These are phyloP conservation scores for Ganaspis sp. DNA, from an alignment of 1,140 invertebrate genomes.

Conservation along the genomic window DNA sequence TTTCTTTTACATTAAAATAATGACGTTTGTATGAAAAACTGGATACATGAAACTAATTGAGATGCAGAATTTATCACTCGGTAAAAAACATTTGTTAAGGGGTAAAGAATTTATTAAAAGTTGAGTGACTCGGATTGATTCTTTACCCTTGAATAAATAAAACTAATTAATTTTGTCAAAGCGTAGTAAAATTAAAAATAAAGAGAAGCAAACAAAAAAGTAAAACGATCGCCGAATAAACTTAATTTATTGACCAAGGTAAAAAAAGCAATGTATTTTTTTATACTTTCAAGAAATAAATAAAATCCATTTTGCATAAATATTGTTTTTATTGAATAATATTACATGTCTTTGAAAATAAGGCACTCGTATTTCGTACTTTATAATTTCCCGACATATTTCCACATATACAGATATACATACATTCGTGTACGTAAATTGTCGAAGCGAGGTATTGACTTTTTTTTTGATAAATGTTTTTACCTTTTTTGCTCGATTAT, in stretches of 20 bases:
- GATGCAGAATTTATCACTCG: background rate
- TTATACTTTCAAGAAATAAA: constrained; percentile 28
- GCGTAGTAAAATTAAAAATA: too few relatives aligned
- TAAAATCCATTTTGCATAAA: constrained; percentile 61
- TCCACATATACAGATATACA: constrained; percentile 59
- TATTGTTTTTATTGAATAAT: constrained; percentile 61
- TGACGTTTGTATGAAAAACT: too few relatives aligned
- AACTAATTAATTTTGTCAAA: too few relatives aligned
- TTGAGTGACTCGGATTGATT: too few relatives aligned
- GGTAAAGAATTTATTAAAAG: too few relatives aligned
- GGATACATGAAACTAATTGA: too few relatives aligned
- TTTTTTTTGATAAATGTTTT: background rate
- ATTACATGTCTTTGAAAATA: constrained; percentile 53
- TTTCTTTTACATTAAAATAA: background rate
- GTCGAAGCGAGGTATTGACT: constrained; percentile 28
- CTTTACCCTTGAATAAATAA: too few relatives aligned
- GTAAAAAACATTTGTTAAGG: too few relatives aligned
- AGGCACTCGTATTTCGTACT: constrained; percentile 51
- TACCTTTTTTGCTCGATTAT: too few relatives aligned
- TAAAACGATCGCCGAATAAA: constrained; percentile 43
- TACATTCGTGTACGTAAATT: constrained; percentile 54
- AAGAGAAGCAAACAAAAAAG: background rate
- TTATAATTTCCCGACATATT: constrained; percentile 38
- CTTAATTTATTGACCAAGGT: constrained; percentile 56
- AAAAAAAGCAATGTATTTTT: constrained; percentile 33